Evolutionary conservation across 2,797 vertebrate genomes (phyloP), one percentile per base, ranked within the genome.

Genomic region (Lindbergichthys nudifrons): DNA sequence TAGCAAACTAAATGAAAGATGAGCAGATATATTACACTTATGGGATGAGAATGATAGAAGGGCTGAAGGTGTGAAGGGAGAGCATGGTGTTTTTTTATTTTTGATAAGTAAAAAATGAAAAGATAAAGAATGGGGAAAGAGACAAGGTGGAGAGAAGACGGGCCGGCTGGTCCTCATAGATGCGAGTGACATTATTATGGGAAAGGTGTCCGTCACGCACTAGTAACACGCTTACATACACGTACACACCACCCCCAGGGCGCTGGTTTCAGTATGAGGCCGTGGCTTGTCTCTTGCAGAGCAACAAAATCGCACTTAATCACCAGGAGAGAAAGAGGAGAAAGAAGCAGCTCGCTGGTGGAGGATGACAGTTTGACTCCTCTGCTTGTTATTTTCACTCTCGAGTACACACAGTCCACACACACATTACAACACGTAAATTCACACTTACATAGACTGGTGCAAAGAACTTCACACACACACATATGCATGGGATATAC

Each of bases 171-270:
- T 80, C 79, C 71, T 80, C 58, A 79, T 79, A 87, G 81, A 92
- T 87, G 79, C 86, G 84, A 92, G 79, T 78, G 82, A 89, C 88
- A 90, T 92, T 93, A 89, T 92, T 91, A 93, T 93, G 84, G 84
- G 80, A 89, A 88, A 89, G 85, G 87, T 93, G 90, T 93, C 91
- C 88, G 90, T 95, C 94, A 94, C 32, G 73, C 90, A 75, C 87
- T 62, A 62, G 74, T 72, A 70, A 65, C 75, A 80, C 74, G 42
- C 77, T 59, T 30, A 56, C 69, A 75, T 80, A 70, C 66, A 54
- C 59, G 59, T 62, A 79, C 73, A 65, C 75, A 58, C 42, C 47
- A 30, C 60, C 65, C 77, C 71, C 57, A 6, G 6, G 78, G 70
- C 26, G 19, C 68, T 57, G 65, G 75, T 84, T 85, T 85, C 70